Percentiles rank a stretch among this genome's conserved stretches.
These are phyloP conservation scores for Neosalanx taihuensis DNA, from an alignment of 2,797 vertebrate species.

Conservation along the genomic window DNA sequence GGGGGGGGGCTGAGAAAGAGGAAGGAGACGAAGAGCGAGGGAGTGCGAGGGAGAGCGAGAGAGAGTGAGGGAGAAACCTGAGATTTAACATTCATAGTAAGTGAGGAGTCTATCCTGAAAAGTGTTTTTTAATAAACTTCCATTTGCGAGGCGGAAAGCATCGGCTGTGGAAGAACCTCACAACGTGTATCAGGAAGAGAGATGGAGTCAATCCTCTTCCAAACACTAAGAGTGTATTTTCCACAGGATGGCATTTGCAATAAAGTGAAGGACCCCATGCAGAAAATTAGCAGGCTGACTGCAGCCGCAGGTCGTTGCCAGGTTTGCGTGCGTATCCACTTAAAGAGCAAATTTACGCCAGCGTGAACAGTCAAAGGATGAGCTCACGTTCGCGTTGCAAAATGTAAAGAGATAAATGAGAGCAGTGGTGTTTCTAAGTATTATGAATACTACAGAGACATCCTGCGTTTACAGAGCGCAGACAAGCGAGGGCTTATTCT, in stretches of 20 bases:
- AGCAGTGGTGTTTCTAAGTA: neutral
- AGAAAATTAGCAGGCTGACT: constrained; percentile 42
- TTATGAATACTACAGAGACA: neutral
- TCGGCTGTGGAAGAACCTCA: no score
- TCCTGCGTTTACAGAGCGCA: neutral
- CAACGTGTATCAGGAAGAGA: neutral
- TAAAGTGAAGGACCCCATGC: constrained; percentile 43
- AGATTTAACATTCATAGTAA: no score
- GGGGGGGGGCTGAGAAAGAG: no score
- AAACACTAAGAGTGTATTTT: constrained; percentile 32
- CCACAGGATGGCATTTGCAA: constrained; percentile 35
- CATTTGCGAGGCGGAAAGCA: no score
- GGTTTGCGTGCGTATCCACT: constrained; percentile 1
- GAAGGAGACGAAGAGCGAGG: no score
- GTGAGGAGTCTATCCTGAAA: no score
- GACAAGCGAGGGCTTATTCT: constrained; percentile 45
- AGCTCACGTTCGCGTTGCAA: constrained; percentile 2
- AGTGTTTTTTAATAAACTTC: no score
- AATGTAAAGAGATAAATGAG: neutral
- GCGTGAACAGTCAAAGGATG: constrained; percentile 12
- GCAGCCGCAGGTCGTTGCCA: constrained; percentile 15
- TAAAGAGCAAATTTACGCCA: constrained; percentile 4
- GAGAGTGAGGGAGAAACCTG: neutral
- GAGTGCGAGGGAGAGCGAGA: neutral
- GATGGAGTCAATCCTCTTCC: neutral